Evolutionary conservation across 2,797 vertebrate genomes (phyloP).

Genomic region (Girardinus metallicus): DNA sequence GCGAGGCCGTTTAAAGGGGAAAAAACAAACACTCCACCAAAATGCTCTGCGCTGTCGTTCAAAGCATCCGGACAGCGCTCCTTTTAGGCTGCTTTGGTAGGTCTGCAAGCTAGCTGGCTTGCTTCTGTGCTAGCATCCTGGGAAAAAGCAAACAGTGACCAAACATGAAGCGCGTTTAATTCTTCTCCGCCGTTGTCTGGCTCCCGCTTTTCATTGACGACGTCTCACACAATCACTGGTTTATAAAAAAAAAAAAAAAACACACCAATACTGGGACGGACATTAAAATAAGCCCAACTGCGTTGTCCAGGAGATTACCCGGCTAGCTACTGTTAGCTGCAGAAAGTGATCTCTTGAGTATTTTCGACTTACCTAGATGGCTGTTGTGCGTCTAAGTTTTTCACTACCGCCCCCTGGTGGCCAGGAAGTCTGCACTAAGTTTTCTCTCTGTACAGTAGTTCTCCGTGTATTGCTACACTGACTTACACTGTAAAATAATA

Average conservation of each 20-base stretch:
- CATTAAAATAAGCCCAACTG: constrained; percentile 44
- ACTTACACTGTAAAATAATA: not conserved
- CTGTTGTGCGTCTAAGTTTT: not conserved
- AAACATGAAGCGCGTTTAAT: constrained; percentile 38
- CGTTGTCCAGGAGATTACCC: constrained; percentile 67
- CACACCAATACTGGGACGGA: constrained; percentile 7
- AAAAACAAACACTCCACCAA: constrained; percentile 36
- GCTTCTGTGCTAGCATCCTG: constrained; percentile 65
- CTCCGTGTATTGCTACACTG: not conserved
- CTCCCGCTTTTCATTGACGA: constrained; percentile 3
- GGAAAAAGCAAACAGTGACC: constrained; percentile 38
- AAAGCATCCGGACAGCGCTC: constrained; percentile 77
- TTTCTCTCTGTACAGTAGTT: not conserved
- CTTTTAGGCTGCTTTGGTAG: constrained; percentile 54
- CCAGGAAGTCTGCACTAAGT: constrained; percentile 34
- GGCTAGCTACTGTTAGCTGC: constrained; percentile 65
- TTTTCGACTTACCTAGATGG: constrained; percentile 57
- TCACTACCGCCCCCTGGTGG: constrained; percentile 48
- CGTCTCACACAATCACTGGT: not conserved
- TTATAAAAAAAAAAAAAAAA: constrained; percentile 25
- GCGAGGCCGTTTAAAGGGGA: constrained; percentile 52
- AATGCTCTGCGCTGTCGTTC: constrained; percentile 58
- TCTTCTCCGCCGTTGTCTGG: not conserved
- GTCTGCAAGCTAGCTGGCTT: constrained; percentile 56
- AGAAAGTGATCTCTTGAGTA: constrained; percentile 49